A percentile compares a stretch with the other conserved stretches of the same genome.
Conservation (phyloP, 2,888 invertebrate genomes). For the Endotricha flammealis region DNA sequence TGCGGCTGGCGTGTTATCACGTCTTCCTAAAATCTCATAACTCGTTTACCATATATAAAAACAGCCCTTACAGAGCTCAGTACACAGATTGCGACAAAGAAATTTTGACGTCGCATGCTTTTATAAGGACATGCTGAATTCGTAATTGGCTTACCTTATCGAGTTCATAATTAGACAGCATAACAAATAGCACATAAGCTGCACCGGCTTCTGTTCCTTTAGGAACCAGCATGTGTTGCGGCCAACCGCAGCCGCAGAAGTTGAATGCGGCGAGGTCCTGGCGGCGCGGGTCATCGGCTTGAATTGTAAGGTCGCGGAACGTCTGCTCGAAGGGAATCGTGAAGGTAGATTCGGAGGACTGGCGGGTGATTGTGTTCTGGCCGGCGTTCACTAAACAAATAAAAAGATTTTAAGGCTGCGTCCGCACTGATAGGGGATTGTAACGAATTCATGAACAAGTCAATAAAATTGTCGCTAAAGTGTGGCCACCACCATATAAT, state of each 20-base stretch:
- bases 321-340: constrained; percentile 79
- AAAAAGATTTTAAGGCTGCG: too few relatives aligned
- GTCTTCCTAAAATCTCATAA: too few relatives aligned
- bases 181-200: constrained; percentile 60
- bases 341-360: constrained; percentile 78
- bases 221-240: constrained; percentile 78
- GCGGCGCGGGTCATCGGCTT: constrained; percentile 36
- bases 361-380: constrained; percentile 73
- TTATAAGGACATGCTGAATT: too few relatives aligned
- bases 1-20: too few relatives aligned
- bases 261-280: constrained; percentile 56
- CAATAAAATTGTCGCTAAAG: too few relatives aligned
- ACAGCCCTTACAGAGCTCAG: too few relatives aligned
- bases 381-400: constrained; percentile 77
- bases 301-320: constrained; percentile 71
- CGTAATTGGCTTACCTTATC: constrained; percentile 66
- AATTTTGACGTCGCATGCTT: too few relatives aligned
- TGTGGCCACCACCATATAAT: too few relatives aligned
- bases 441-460: too few relatives aligned
- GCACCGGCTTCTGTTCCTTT: constrained; percentile 64
- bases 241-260: constrained; percentile 82
- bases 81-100: too few relatives aligned
- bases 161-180: constrained; percentile 69
- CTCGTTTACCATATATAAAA: too few relatives aligned
- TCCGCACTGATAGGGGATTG: too few relatives aligned